Evolutionary conservation across 2,797 vertebrate species (phyloP).

Genomic region (Manis pentadactyla): DNA sequence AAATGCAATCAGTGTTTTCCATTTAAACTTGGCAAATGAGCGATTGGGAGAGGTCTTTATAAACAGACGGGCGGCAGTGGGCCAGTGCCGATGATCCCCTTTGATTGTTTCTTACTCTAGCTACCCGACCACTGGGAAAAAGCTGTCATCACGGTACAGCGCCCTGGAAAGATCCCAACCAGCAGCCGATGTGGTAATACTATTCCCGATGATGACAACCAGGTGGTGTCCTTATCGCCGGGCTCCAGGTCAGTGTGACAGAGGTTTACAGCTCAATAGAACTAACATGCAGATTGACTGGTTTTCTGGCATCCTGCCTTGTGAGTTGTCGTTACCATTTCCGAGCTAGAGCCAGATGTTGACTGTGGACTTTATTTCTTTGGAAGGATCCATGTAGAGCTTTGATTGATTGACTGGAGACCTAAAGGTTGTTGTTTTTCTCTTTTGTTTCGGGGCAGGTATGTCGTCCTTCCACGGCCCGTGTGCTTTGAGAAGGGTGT

Average conservation of each 20-base stretch:
- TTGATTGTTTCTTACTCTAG: slow-evolving; percentile 82
- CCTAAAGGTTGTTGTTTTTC: neutral
- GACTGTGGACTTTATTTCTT: neutral
- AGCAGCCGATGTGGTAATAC: slow-evolving; percentile 97
- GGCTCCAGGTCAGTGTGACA: slow-evolving; percentile 92
- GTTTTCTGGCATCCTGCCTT: neutral
- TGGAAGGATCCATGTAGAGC: accelerated
- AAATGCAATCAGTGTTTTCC: neutral
- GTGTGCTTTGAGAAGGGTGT: slow-evolving; percentile 96
- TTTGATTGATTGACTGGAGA: neutral
- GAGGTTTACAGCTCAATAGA: neutral
- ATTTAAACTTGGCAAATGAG: neutral
- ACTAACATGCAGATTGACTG: neutral
- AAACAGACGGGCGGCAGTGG: neutral
- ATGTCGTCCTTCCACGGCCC: slow-evolving; percentile 91
- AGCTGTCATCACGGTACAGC: slow-evolving; percentile 92
- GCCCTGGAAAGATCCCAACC: slow-evolving; percentile 91
- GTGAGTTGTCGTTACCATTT: neutral
- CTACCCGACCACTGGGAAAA: slow-evolving; percentile 98
- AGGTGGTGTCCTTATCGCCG: slow-evolving; percentile 93
- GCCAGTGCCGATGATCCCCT: neutral
- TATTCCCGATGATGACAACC: slow-evolving; percentile 95
- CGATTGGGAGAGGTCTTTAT: neutral
- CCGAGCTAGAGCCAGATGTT: neutral
- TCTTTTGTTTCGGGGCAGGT: slow-evolving; percentile 85